These are phyloP conservation scores for Parascotia fuliginaria DNA, from an alignment of 2,888 invertebrate genomes.

Conservation along the genomic window DNA sequence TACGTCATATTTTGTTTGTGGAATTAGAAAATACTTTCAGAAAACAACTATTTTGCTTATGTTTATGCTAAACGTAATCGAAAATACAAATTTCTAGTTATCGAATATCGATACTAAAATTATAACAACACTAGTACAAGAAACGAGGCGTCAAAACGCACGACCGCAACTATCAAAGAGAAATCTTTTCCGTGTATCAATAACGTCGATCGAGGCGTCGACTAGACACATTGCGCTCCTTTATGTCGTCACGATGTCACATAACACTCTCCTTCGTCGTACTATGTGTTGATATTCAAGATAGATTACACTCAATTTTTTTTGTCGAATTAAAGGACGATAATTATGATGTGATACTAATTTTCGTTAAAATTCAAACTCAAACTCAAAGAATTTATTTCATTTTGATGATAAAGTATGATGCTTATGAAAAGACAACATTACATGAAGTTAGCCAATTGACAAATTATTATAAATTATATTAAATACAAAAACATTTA, in stretches of 20 bases:
- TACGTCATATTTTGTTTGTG: no score
- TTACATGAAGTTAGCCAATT: no score
- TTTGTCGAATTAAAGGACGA: no score
- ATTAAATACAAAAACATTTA: no score
- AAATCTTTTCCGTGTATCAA: slow-evolving; percentile 87
- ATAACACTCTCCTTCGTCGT: slow-evolving; percentile 30
- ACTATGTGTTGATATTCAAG: slow-evolving; percentile 9
- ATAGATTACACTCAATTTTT: slow-evolving; percentile 5
- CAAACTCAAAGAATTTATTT: no score
- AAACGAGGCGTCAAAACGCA: slow-evolving; percentile 78
- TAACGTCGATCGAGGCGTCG: slow-evolving; percentile 71
- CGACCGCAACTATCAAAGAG: slow-evolving; percentile 85
- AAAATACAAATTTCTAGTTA: slow-evolving; percentile 14
- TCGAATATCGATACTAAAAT: slow-evolving; percentile 36
- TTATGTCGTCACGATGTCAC: slow-evolving; percentile 57
- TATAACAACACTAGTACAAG: slow-evolving; percentile 28
- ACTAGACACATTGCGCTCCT: slow-evolving; percentile 73
- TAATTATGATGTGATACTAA: neutral
- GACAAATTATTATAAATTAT: no score
- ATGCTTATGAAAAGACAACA: no score
- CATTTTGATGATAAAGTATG: no score
- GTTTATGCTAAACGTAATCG: no score
- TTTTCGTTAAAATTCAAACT: no score
- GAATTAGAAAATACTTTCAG: no score
- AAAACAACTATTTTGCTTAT: no score